phyloP scores from a whole-genome alignment of 2,113 vertebrate species.

The Emberiza fucata region DNA sequence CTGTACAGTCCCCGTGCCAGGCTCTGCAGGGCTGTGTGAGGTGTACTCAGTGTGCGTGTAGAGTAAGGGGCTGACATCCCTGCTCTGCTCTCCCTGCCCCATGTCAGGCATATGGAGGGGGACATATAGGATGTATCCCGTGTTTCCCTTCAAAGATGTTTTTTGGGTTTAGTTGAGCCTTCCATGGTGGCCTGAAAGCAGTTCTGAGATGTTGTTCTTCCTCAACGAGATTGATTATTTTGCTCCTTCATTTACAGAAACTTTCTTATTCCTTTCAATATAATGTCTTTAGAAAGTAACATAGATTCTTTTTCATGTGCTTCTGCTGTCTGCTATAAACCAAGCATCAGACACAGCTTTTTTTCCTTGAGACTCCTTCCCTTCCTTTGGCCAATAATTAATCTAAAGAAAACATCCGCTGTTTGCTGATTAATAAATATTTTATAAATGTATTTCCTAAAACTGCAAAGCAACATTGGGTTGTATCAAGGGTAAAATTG shows the following conservation, averaged over 20 bases:
- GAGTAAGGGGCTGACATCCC: background rate
- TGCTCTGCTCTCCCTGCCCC: background rate
- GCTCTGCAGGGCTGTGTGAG: background rate
- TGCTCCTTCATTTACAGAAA: background rate
- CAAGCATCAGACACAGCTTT: background rate
- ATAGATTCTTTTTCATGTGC: background rate
- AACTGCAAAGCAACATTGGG: background rate
- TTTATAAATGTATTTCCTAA: background rate
- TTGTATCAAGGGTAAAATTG: background rate
- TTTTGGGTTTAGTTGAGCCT: background rate
- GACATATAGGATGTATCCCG: background rate
- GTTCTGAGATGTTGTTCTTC: background rate
- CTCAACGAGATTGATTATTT: background rate
- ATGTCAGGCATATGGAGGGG: background rate
- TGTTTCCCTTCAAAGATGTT: background rate
- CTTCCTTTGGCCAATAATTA: background rate
- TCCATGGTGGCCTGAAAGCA: background rate
- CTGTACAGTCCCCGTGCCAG: fast-evolving
- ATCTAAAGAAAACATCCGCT: background rate
- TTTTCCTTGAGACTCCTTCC: background rate
- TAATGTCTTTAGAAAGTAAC: background rate
- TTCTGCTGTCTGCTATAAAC: background rate
- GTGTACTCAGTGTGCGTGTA: fast-evolving
- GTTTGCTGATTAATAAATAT: background rate
- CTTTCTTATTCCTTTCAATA: background rate